Conservation (phyloP, 2,113 vertebrate species). For the Perca schrenkii region DNA sequence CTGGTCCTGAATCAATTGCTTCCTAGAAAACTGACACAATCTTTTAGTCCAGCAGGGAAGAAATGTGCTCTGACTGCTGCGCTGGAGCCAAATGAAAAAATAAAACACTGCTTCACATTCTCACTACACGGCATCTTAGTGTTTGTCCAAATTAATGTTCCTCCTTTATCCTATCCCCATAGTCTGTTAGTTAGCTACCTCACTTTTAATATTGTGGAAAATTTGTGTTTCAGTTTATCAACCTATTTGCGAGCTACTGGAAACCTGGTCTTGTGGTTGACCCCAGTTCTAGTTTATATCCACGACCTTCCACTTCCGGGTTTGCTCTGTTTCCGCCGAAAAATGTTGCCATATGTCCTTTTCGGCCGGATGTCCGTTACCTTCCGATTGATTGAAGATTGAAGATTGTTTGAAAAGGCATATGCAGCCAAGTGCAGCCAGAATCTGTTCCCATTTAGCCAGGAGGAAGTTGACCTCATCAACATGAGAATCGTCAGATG, state of each 20-base stretch:
- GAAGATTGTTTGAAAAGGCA: slow-evolving; percentile 28
- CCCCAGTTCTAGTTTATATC: too few relatives aligned
- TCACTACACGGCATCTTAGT: slow-evolving; percentile 5
- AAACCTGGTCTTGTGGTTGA: too few relatives aligned
- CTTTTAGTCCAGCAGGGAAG: slow-evolving; percentile 42
- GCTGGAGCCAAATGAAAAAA: slow-evolving; percentile 20
- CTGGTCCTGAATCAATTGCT: slow-evolving; percentile 45
- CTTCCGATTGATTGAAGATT: too few relatives aligned
- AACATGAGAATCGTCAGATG: slow-evolving; percentile 64
- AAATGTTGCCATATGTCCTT: too few relatives aligned
- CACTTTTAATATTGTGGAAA: too few relatives aligned
- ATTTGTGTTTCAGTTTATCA: too few relatives aligned
- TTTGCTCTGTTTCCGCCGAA: too few relatives aligned
- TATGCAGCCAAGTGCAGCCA: slow-evolving; percentile 26
- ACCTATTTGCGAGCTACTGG: too few relatives aligned
- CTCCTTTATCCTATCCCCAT: slow-evolving; percentile 3
- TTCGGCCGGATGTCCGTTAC: too few relatives aligned
- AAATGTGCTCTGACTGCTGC: slow-evolving; percentile 41
- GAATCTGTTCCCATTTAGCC: slow-evolving; percentile 61
- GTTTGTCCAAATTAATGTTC: slow-evolving; percentile 6
- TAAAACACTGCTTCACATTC: slow-evolving; percentile 10
- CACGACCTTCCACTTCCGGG: too few relatives aligned
- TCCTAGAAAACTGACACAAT: slow-evolving; percentile 57
- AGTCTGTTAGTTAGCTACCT: neutral
- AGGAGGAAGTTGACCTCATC: slow-evolving; percentile 76